Evolutionary conservation across 2,113 vertebrate species (phyloP).

Genomic region (Peromyscus californicus): DNA sequence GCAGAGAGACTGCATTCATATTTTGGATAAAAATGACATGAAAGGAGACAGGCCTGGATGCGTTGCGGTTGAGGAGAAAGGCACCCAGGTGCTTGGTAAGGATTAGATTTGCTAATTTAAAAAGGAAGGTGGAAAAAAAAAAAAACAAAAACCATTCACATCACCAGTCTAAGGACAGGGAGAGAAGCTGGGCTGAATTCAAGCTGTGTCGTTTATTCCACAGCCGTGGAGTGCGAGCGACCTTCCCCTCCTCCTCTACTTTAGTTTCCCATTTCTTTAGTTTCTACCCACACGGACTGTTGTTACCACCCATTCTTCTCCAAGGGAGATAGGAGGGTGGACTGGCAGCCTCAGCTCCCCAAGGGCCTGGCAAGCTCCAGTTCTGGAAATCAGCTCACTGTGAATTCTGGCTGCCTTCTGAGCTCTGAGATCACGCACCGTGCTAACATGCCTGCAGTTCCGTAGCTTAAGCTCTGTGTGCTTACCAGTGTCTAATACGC

Average conservation of each 20-base stretch:
- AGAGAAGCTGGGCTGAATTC: constrained; percentile 64
- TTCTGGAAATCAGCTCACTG: constrained; percentile 72
- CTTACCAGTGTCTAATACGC: constrained; percentile 76
- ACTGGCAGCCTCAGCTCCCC: constrained; percentile 59
- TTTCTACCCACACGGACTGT: constrained; percentile 74
- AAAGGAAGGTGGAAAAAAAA: not conserved
- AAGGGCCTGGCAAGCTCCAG: constrained; percentile 44
- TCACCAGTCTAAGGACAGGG: constrained; percentile 56
- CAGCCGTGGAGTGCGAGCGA: not conserved
- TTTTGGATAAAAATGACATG: constrained; percentile 80
- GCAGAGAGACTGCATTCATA: constrained; percentile 68
- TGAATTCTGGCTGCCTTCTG: constrained; percentile 43
- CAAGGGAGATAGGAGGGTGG: constrained; percentile 65
- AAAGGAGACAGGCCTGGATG: constrained; percentile 72
- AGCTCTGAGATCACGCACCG: not conserved
- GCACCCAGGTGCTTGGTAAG: constrained; percentile 69
- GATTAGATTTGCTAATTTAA: constrained; percentile 74
- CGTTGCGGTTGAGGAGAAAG: constrained; percentile 64
- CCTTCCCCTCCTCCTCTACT: constrained; percentile 31
- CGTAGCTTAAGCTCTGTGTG: constrained; percentile 77
- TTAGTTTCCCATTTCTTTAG: constrained; percentile 52
- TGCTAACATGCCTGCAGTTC: constrained; percentile 70
- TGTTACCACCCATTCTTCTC: constrained; percentile 59
- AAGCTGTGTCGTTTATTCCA: constrained; percentile 73
- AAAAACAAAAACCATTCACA: not conserved